These are phyloP conservation scores for Dryococelus australis DNA, from an alignment of 2,888 invertebrate genomes.

Conservation along the genomic window DNA sequence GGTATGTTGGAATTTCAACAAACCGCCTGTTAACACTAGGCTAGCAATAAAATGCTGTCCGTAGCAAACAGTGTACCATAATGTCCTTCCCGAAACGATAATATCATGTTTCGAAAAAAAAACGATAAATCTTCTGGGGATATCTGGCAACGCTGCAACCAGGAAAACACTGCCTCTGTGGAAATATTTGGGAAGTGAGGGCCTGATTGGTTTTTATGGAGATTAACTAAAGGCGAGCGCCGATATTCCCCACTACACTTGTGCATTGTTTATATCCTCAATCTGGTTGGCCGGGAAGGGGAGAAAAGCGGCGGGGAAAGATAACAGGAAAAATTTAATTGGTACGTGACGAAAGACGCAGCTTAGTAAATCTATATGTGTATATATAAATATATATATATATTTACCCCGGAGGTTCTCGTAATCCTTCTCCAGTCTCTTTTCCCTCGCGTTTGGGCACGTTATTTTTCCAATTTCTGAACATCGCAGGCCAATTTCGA, in stretches of 20 bases:
- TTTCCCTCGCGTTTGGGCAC: neutral
- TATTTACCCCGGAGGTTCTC: neutral
- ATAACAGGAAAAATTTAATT: slow-evolving; percentile 19
- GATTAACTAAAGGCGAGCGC: slow-evolving; percentile 20
- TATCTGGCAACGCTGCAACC: neutral
- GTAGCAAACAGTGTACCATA: too few species aligned
- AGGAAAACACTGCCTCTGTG: neutral
- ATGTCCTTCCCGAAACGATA: too few species aligned
- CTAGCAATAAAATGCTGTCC: too few species aligned
- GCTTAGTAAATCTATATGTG: neutral
- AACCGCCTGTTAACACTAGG: too few species aligned
- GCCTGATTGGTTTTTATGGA: neutral
- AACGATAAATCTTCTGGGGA: too few species aligned
- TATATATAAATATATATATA: too few species aligned
- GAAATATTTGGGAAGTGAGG: neutral
- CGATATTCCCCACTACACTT: neutral
- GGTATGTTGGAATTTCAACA: too few species aligned
- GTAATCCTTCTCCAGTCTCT: neutral
- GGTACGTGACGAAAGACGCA: slow-evolving; percentile 2
- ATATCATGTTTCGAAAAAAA: too few species aligned
- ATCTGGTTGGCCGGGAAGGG: neutral
- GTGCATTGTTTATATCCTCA: neutral
- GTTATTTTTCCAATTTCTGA: neutral
- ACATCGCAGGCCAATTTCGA: too few species aligned
- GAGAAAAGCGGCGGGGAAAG: neutral